A percentile compares a stretch with the other conserved stretches of the same genome.
phyloP scores from a whole-genome alignment of 2,888 invertebrate genomes.

The Gortyna flavago region DNA sequence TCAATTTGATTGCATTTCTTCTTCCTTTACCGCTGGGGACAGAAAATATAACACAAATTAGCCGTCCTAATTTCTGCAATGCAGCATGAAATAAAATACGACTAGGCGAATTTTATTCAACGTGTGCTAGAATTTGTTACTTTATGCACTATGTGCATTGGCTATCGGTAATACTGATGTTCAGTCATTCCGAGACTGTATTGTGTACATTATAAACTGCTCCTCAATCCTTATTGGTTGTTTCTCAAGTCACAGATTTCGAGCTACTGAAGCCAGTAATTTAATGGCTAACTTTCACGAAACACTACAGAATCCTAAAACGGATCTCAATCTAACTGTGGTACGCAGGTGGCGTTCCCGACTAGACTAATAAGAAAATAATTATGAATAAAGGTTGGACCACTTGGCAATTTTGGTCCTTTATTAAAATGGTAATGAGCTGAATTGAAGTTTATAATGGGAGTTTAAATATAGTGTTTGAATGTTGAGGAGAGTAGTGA shows the following conservation, averaged over 20 bases:
- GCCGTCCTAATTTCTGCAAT: too few species aligned
- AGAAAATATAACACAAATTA: too few species aligned
- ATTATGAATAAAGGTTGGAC: conserved; percentile 75
- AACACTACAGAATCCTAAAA: conserved; percentile 49
- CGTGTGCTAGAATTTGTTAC: too few species aligned
- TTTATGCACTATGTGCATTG: not conserved
- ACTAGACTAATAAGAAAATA: conserved; percentile 76
- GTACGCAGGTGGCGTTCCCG: conserved; percentile 70
- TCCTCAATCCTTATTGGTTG: not conserved
- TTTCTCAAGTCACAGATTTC: not conserved
- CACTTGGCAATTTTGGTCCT: conserved; percentile 73
- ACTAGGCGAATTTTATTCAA: too few species aligned
- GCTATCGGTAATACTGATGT: too few species aligned
- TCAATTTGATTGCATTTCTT: not conserved
- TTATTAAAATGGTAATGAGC: conserved; percentile 76
- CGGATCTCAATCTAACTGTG: conserved; percentile 60
- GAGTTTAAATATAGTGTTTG: conserved; percentile 56
- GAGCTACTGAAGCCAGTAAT: not conserved
- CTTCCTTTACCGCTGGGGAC: not conserved
- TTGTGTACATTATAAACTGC: not conserved
- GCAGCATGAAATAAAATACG: too few species aligned
- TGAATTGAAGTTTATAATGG: conserved; percentile 61
- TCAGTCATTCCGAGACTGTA: not conserved
- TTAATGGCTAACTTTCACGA: not conserved
- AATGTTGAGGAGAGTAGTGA: conserved; percentile 36